Conservation (phyloP, 2,797 vertebrate genomes). For the Acrossocheilus wenchowensis region DNA sequence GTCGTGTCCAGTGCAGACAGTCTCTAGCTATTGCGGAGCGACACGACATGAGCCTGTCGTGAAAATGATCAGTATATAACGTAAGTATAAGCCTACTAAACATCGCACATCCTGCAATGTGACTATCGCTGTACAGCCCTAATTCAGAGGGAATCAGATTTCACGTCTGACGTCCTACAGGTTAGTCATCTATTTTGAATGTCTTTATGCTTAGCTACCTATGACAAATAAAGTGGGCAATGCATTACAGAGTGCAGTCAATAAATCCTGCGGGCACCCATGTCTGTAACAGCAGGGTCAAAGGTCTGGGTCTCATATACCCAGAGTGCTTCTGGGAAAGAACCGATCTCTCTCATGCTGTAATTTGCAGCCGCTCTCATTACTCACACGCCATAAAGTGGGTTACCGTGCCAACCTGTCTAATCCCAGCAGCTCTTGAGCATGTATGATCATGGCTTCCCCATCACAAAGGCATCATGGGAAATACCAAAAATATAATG, state of each 20-base stretch:
- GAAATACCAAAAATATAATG: slow-evolving; percentile 30
- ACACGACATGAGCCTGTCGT: too few species aligned
- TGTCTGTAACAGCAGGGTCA: slow-evolving; percentile 75
- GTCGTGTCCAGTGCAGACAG: too few species aligned
- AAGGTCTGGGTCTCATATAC: slow-evolving; percentile 71
- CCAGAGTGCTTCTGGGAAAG: slow-evolving; percentile 70
- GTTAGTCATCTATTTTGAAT: slow-evolving; percentile 27
- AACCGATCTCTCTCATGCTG: slow-evolving; percentile 72
- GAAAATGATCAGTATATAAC: too few species aligned
- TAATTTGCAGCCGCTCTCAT: slow-evolving; percentile 69
- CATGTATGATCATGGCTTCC: slow-evolving; percentile 48
- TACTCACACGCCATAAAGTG: slow-evolving; percentile 53
- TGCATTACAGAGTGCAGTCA: slow-evolving; percentile 69
- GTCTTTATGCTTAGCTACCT: slow-evolving; percentile 17
- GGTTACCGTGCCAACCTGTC: slow-evolving; percentile 58
- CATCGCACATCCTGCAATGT: too few species aligned
- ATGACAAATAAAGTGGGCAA: slow-evolving; percentile 31
- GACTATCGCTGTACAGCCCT: too few species aligned
- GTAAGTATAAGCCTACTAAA: too few species aligned
- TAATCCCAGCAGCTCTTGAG: slow-evolving; percentile 50
- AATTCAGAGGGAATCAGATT: not conserved
- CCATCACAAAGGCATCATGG: slow-evolving; percentile 21
- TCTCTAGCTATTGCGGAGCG: too few species aligned
- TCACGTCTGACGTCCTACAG: not conserved
- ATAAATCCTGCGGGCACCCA: slow-evolving; percentile 77